These are phyloP conservation scores for Plectrocnemia conspersa DNA, from an alignment of 1,140 invertebrate species.

Conservation along the genomic window DNA sequence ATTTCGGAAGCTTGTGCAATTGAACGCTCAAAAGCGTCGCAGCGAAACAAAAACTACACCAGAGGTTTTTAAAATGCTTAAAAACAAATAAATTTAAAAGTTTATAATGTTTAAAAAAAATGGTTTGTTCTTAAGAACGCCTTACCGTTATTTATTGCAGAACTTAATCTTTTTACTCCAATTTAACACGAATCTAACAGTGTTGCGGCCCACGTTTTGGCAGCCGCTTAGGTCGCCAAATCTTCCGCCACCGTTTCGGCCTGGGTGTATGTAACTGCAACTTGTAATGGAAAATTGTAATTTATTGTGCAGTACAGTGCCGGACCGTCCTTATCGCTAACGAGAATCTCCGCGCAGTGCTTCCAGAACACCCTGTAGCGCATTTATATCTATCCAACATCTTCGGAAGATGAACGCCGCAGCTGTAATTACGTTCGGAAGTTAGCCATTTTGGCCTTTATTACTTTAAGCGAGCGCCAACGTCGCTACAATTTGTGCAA, in stretches of 20 bases:
- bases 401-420: constrained; percentile 8
- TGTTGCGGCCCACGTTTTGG: neutral
- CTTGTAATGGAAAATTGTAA: constrained; percentile 24
- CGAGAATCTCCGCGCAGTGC: constrained; percentile 9
- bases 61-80: neutral
- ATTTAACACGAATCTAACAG: no score
- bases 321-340: constrained; percentile 16
- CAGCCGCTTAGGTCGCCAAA: neutral
- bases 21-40: neutral
- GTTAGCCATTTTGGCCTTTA: no score
- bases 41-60: neutral
- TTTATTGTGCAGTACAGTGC: constrained; percentile 18
- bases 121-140: no score
- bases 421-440: neutral
- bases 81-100: no score
- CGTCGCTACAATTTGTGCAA: no score
- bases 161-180: no score
- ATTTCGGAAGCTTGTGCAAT: neutral
- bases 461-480: no score
- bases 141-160: no score
- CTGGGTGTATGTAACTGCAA: constrained; percentile 10
- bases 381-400: constrained; percentile 5
- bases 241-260: constrained; percentile 3
- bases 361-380: neutral
- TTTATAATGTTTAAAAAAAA: no score